A percentile compares a stretch with the other conserved stretches of the same genome.
Conservation (phyloP, 2,797 vertebrate genomes). For the Artibeus lituratus region DNA sequence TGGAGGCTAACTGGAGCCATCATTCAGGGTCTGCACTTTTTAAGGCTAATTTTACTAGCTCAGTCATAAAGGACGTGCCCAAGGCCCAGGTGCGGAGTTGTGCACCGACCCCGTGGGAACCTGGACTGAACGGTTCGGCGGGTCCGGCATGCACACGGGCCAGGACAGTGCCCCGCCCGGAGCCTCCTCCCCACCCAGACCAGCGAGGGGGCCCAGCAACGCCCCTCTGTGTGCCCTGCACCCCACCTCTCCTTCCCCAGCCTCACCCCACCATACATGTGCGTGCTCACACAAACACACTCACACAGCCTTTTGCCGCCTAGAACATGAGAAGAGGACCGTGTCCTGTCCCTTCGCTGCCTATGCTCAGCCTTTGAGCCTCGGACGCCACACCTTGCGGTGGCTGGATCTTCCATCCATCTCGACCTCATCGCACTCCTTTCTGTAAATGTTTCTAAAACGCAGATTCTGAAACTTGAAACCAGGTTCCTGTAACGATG, state of each 20-base stretch:
- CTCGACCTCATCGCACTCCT: neutral
- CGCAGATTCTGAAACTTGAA: neutral
- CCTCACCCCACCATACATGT: neutral
- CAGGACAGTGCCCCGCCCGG: too few species aligned
- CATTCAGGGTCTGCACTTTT: neutral
- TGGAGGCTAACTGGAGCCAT: neutral
- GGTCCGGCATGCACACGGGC: neutral
- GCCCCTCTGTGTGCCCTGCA: too few species aligned
- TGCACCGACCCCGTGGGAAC: neutral
- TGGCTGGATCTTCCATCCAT: neutral
- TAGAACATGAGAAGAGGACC: neutral
- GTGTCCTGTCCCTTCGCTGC: neutral
- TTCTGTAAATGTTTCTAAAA: neutral
- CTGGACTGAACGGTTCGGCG: neutral
- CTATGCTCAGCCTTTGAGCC: too few species aligned
- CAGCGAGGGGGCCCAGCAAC: neutral
- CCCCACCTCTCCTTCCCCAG: too few species aligned
- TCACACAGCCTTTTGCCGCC: neutral
- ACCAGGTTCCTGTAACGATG: neutral
- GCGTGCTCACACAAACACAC: neutral
- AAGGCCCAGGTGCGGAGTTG: fast-evolving
- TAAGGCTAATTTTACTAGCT: neutral
- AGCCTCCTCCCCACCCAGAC: too few species aligned
- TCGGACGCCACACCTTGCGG: neutral
- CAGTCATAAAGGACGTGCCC: neutral